These are phyloP conservation scores for Clarias magur DNA, from an alignment of 2,113 vertebrate genomes.

Conservation along the genomic window DNA sequence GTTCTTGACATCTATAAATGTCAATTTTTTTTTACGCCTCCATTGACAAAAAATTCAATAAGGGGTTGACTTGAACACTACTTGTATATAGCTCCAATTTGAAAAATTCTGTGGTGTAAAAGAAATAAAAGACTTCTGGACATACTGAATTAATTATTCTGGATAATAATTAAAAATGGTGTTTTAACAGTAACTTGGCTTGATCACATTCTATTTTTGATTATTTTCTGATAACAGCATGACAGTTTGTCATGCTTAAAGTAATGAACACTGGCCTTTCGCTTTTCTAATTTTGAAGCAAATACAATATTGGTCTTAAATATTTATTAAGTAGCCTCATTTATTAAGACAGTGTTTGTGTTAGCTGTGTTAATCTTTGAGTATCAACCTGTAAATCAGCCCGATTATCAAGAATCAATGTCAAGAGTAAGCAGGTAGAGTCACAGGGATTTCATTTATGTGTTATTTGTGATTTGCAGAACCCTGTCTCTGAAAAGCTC, in stretches of 20 bases:
- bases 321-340: background rate
- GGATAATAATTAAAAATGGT: background rate
- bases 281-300: background rate
- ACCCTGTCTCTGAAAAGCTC: background rate
- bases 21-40: no score
- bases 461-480: background rate
- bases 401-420: no score
- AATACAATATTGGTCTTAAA: background rate
- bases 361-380: background rate
- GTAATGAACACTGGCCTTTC: background rate
- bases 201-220: background rate
- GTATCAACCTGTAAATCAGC: background rate
- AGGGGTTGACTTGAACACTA: no score
- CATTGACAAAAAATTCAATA: no score
- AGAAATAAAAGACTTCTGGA: background rate
- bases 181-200: background rate
- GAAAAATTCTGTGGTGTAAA: background rate
- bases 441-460: background rate
- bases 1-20: no score
- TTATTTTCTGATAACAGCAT: background rate
- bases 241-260: background rate
- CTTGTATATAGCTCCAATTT: background rate
- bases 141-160: background rate
- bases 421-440: background rate
- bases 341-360: background rate